phyloP scores from a whole-genome alignment of 2,113 vertebrate genomes.

The Grammomys surdaster region DNA sequence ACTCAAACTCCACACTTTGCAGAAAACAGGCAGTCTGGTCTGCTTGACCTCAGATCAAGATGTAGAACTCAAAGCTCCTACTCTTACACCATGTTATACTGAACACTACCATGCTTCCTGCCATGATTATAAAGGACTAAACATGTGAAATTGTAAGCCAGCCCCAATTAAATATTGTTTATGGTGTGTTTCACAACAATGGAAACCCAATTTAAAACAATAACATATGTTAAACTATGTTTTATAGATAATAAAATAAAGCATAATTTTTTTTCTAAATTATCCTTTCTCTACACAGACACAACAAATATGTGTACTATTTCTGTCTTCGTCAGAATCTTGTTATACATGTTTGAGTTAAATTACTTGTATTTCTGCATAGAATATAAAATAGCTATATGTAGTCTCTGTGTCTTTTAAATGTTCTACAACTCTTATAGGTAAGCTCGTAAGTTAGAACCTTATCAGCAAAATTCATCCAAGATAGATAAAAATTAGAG shows the following conservation, averaged over 20 bases:
- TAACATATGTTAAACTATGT: not conserved
- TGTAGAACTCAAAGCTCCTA: no score
- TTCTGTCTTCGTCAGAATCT: not conserved
- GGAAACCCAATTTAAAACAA: no score
- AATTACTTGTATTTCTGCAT: not conserved
- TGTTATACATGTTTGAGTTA: not conserved
- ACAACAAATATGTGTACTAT: not conserved
- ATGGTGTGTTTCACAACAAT: no score
- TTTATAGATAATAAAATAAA: not conserved
- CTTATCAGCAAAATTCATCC: not conserved
- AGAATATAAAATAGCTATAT: not conserved
- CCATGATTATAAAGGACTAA: no score
- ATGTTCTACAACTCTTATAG: not conserved
- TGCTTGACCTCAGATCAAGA: no score
- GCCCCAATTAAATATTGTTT: no score
- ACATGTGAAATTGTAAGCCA: no score
- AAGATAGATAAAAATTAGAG: not conserved
- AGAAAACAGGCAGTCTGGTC: no score
- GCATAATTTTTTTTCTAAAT: not conserved
- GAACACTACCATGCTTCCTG: no score
- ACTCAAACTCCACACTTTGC: no score
- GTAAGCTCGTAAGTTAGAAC: not conserved
- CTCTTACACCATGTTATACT: no score
- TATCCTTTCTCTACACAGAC: not conserved
- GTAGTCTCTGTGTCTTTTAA: not conserved